Percentiles rank a stretch among this genome's conserved stretches.
phyloP scores from a whole-genome alignment of 2,113 vertebrate genomes.

The Caranx melampygus region DNA sequence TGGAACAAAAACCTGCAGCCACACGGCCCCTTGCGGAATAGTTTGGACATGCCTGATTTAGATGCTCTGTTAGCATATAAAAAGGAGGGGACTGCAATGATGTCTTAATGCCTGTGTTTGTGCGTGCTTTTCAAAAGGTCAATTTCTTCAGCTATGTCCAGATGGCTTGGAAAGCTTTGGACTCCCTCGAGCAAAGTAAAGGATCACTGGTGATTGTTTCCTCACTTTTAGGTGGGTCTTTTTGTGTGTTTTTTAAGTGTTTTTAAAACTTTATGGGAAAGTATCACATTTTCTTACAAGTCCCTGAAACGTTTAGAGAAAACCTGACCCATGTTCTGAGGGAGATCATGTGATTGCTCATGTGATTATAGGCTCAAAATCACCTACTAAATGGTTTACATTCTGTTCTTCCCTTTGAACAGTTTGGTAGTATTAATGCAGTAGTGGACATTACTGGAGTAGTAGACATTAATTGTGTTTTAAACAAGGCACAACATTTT shows the following conservation, averaged over 20 bases:
- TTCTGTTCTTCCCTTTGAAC: background rate
- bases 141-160: conserved; percentile 91
- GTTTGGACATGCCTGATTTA: background rate
- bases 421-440: background rate
- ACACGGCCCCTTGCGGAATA: too few relatives aligned
- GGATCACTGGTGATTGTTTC: conserved; percentile 88
- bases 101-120: conserved; percentile 6
- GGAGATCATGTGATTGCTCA: background rate
- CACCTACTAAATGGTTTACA: background rate
- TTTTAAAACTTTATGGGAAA: too few relatives aligned
- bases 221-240: conserved; percentile 86
- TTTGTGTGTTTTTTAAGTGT: too few relatives aligned
- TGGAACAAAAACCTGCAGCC: too few relatives aligned
- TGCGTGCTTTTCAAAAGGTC: conserved; percentile 80
- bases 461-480: too few relatives aligned
- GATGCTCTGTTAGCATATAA: background rate
- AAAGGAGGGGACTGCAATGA: background rate
- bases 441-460: too few relatives aligned
- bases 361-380: background rate
- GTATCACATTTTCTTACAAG: background rate
- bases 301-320: background rate
- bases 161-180: conserved; percentile 85
- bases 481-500: background rate
- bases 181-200: conserved; percentile 82
- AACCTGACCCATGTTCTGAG: background rate